Percentiles rank a stretch among this genome's conserved stretches.
Conservation (phyloP, 2,797 vertebrate genomes). For the Avahi laniger region DNA sequence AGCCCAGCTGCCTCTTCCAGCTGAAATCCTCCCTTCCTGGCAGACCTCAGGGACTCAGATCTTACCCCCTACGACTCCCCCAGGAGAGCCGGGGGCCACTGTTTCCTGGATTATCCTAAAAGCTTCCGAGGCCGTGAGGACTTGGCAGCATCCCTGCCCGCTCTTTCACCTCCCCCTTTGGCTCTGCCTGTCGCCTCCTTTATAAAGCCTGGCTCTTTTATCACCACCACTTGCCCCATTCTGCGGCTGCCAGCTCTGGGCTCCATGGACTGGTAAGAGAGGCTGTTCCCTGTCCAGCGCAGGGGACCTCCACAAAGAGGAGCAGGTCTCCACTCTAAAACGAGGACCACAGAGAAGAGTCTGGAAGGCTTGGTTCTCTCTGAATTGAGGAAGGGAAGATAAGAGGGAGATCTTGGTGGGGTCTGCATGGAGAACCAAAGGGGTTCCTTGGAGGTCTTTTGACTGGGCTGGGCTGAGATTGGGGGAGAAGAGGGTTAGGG, state of each 20-base stretch:
- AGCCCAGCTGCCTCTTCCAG: conserved; percentile 37
- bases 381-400: not conserved
- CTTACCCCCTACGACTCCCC: conserved; percentile 61
- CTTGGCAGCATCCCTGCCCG: conserved; percentile 71
- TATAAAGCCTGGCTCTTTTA: conserved; percentile 68
- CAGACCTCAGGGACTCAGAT: conserved; percentile 69
- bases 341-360: not conserved
- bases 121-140: conserved; percentile 75
- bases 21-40: conserved; percentile 65
- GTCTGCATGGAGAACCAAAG: not conserved
- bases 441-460: not conserved
- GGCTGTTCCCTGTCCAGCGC: not conserved
- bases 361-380: not conserved
- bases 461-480: not conserved
- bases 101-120: conserved; percentile 82
- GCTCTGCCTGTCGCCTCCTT: conserved; percentile 54
- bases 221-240: not conserved
- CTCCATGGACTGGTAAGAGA: conserved; percentile 79
- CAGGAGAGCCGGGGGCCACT: conserved; percentile 61
- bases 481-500: not conserved
- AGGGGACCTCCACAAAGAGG: not conserved
- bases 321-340: not conserved
- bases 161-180: conserved; percentile 62
- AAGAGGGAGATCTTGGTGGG: not conserved
- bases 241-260: conserved; percentile 59